Conservation (phyloP, 2,888 invertebrate genomes). For the Lucinisca nassula region DNA sequence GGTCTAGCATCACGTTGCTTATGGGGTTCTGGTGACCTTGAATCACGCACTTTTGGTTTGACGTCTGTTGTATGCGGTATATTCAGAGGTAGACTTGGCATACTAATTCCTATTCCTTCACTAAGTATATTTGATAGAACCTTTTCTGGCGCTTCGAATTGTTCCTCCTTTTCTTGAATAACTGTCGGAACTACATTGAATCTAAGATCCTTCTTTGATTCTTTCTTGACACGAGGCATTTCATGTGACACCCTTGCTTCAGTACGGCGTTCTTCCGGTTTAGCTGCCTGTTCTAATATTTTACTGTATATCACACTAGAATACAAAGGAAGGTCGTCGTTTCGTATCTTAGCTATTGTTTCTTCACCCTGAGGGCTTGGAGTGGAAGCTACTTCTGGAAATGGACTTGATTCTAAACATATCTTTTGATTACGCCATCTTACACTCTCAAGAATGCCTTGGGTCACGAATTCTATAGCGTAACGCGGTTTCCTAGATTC, state of each 20-base stretch:
- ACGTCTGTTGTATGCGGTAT: neutral
- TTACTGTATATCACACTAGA: constrained; percentile 71
- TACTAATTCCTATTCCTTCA: constrained; percentile 55
- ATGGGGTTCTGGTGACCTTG: neutral
- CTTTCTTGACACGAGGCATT: constrained; percentile 64
- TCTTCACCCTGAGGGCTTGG: neutral
- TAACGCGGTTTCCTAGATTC: constrained; percentile 65
- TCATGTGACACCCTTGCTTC: constrained; percentile 44
- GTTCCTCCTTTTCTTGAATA: constrained; percentile 64
- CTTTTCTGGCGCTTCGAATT: constrained; percentile 60
- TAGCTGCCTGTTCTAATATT: constrained; percentile 75
- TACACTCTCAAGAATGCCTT: constrained; percentile 72
- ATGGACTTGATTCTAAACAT: constrained; percentile 73
- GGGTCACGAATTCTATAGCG: constrained; percentile 69
- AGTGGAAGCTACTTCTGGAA: constrained; percentile 13
- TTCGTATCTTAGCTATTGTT: neutral
- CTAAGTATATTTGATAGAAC: constrained; percentile 61
- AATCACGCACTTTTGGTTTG: neutral
- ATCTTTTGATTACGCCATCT: constrained; percentile 77
- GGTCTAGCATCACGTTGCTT: neutral
- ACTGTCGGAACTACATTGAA: constrained; percentile 72
- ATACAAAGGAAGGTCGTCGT: constrained; percentile 66
- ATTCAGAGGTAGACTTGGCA: neutral
- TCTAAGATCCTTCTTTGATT: constrained; percentile 74
- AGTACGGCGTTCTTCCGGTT: constrained; percentile 48